A percentile compares a stretch with the other conserved stretches of the same genome.
These are phyloP conservation scores for Hydriomena furcata DNA, from an alignment of 2,888 invertebrate genomes.

Conservation along the genomic window DNA sequence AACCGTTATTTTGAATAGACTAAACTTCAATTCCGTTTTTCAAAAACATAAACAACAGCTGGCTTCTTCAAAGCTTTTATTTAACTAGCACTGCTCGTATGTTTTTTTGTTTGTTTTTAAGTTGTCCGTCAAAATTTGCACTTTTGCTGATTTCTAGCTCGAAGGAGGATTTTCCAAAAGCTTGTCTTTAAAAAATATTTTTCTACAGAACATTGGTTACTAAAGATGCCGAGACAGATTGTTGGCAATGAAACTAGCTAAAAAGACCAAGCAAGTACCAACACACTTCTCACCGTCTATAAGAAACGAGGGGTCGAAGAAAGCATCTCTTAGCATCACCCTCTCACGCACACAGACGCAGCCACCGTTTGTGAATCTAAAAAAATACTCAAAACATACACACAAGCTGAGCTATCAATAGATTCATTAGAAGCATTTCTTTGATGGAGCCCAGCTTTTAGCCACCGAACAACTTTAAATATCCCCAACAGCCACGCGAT, in stretches of 20 bases:
- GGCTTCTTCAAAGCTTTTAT: too few species aligned
- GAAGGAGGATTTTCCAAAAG: too few species aligned
- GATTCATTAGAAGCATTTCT: constrained; percentile 82
- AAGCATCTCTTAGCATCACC: constrained; percentile 78
- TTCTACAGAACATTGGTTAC: too few species aligned
- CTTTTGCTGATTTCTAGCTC: too few species aligned
- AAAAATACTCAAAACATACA: constrained; percentile 68
- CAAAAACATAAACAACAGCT: too few species aligned
- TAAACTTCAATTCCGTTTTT: too few species aligned
- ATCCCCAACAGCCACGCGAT: constrained; percentile 32
- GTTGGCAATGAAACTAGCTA: neutral
- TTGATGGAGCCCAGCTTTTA: constrained; percentile 78
- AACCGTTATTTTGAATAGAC: too few species aligned
- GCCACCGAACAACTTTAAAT: constrained; percentile 52
- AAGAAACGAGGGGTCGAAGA: constrained; percentile 80
- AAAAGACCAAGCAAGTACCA: constrained; percentile 43
- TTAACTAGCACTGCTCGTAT: too few species aligned
- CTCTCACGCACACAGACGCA: constrained; percentile 64
- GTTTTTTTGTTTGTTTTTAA: too few species aligned
- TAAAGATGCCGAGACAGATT: too few species aligned
- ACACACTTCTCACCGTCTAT: constrained; percentile 49
- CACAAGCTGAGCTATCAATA: constrained; percentile 75
- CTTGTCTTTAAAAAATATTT: too few species aligned
- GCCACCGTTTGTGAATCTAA: constrained; percentile 59
- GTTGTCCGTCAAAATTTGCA: too few species aligned